A percentile compares a stretch with the other conserved stretches of the same genome.
Evolutionary conservation across 2,888 invertebrate genomes (phyloP).

Genomic region (Meiosimyza platycephala): DNA sequence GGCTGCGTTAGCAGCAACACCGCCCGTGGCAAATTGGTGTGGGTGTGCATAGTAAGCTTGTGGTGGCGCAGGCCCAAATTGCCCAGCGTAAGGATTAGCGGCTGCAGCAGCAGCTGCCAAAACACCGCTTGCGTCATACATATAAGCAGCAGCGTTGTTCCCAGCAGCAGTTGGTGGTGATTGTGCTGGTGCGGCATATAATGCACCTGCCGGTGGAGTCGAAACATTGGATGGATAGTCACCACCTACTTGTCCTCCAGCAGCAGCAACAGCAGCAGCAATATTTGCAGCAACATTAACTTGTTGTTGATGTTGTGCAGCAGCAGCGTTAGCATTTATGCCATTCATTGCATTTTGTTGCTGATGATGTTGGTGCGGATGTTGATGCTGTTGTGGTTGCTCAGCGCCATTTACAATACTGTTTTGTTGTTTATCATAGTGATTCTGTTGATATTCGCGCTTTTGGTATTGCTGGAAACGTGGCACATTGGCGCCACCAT

Average conservation of each 20-base stretch:
- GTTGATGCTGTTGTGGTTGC: constrained; percentile 47
- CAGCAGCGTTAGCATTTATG: constrained; percentile 47
- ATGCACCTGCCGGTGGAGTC: constrained; percentile 53
- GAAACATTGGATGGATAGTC: constrained; percentile 59
- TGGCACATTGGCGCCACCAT: constrained; percentile 47
- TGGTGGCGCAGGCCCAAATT: constrained; percentile 59
- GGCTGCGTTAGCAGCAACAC: constrained; percentile 45
- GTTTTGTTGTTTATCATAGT: constrained; percentile 51
- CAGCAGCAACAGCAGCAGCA: constrained; percentile 54
- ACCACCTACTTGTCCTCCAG: constrained; percentile 51
- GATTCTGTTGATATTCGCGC: constrained; percentile 59
- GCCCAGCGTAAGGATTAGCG: constrained; percentile 64
- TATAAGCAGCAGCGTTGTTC: constrained; percentile 55
- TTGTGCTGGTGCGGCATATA: constrained; percentile 62
- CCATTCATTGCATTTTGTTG: constrained; percentile 41
- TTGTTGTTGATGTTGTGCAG: constrained; percentile 53
- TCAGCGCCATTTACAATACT: constrained; percentile 36
- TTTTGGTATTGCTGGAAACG: constrained; percentile 64
- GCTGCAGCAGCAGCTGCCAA: constrained; percentile 60
- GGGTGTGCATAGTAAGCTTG: constrained; percentile 59
- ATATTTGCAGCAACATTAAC: constrained; percentile 53
- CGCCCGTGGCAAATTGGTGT: constrained; percentile 56
- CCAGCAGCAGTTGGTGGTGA: constrained; percentile 60
- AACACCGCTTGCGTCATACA: constrained; percentile 65
- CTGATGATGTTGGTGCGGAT: constrained; percentile 34